phyloP scores from a whole-genome alignment of 2,888 invertebrate species.

The Netelia melanura region DNA sequence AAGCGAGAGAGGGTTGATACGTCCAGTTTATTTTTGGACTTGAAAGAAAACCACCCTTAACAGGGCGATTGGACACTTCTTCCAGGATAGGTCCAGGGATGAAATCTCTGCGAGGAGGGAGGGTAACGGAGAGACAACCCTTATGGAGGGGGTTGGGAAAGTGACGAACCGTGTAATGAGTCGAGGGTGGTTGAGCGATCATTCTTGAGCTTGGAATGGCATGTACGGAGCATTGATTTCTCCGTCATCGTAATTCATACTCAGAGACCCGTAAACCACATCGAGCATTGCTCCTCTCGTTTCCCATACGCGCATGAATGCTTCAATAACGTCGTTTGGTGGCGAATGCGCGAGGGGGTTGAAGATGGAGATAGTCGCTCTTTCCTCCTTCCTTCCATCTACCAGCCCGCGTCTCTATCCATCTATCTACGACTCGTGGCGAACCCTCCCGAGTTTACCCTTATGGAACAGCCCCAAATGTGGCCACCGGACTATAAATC shows the following conservation, averaged over 20 bases:
- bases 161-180: constrained; percentile 58
- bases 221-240: constrained; percentile 59
- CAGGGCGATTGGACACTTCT: not conserved
- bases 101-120: not conserved
- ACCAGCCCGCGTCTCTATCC: constrained; percentile 1
- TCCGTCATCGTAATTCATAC: constrained; percentile 57
- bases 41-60: not conserved
- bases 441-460: constrained; percentile 62
- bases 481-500: constrained; percentile 67
- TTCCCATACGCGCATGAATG: constrained; percentile 22
- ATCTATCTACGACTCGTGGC: constrained; percentile 13
- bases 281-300: constrained; percentile 12
- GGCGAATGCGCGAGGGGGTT: constrained; percentile 13
- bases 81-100: not conserved
- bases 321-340: constrained; percentile 29
- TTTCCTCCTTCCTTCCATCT: constrained; percentile 2
- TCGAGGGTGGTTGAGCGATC: constrained; percentile 40
- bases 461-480: constrained; percentile 60
- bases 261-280: constrained; percentile 34
- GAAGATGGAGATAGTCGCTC: constrained; percentile 35
- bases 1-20: no score
- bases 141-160: constrained; percentile 4
- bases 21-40: not conserved
- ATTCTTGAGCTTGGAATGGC: constrained; percentile 40
- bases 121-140: not conserved